Evolutionary conservation across 1,140 invertebrate genomes (phyloP).

Genomic region (Hylyphantes graminicola): DNA sequence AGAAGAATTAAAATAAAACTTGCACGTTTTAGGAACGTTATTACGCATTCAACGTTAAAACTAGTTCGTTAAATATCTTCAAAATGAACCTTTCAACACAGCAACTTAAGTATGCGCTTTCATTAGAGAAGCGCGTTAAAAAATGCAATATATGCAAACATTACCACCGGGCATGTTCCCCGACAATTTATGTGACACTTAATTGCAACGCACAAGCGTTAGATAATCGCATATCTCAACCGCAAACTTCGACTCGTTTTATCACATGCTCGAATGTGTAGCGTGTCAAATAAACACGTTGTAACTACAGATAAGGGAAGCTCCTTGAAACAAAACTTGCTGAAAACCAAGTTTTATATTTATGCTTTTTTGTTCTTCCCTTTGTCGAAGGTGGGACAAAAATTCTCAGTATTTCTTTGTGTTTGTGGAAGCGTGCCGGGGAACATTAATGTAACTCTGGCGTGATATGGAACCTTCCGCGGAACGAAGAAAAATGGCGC

Average conservation of each 20-base stretch:
- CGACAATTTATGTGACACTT: slow-evolving; percentile 16
- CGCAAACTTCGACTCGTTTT: background rate
- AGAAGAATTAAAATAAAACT: too few species aligned
- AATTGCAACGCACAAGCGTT: slow-evolving; percentile 10
- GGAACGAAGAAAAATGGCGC: slow-evolving; percentile 24
- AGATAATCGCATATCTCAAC: background rate
- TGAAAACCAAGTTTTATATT: slow-evolving; percentile 5
- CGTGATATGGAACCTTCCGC: slow-evolving; percentile 32
- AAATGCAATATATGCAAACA: background rate
- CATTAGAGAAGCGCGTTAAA: too few species aligned
- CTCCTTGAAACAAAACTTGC: slow-evolving; percentile 13
- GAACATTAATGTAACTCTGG: slow-evolving; percentile 51
- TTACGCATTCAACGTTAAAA: too few species aligned
- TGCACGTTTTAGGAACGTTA: too few species aligned
- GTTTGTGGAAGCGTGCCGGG: slow-evolving; percentile 16
- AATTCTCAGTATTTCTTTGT: slow-evolving; percentile 15
- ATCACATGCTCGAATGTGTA: slow-evolving; percentile 20
- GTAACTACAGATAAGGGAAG: slow-evolving; percentile 12
- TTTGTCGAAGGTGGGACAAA: background rate
- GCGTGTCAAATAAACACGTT: slow-evolving; percentile 37
- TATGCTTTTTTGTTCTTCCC: slow-evolving; percentile 2
- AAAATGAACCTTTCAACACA: too few species aligned
- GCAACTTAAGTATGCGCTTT: too few species aligned
- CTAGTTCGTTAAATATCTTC: too few species aligned
- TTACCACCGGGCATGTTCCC: background rate